These are phyloP conservation scores for Neotoxoptera formosana DNA, from an alignment of 1,140 invertebrate species.

Conservation along the genomic window DNA sequence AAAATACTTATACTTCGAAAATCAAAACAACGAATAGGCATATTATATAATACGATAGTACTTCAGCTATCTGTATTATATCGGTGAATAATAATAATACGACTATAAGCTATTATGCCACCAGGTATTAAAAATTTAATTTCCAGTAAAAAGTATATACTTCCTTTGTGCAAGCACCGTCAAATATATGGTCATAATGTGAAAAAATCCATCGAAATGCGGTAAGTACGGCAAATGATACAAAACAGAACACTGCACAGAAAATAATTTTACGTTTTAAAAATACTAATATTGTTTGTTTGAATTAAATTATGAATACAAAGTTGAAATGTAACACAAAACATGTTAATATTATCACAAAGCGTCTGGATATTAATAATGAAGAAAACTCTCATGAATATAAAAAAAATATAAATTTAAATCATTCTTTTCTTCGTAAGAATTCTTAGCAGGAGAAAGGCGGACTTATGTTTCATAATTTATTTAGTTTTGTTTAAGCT, in stretches of 20 bases:
- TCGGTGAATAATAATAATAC: background rate
- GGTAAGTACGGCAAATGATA: background rate
- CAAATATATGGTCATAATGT: background rate
- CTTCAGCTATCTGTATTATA: background rate
- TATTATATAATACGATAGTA: background rate
- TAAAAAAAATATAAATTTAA: constrained; percentile 9
- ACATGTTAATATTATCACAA: constrained; percentile 15
- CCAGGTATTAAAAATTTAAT: background rate
- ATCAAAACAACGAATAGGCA: background rate
- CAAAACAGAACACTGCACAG: background rate
- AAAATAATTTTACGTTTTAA: background rate
- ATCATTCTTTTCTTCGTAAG: background rate
- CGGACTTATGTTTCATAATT: constrained; percentile 30
- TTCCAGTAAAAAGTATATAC: background rate
- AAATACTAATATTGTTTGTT: constrained; percentile 6
- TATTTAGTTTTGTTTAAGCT: constrained; percentile 35
- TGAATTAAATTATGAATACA: background rate
- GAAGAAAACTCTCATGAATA: background rate
- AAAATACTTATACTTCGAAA: background rate
- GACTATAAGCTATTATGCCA: background rate
- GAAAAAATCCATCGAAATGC: background rate
- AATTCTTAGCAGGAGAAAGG: background rate
- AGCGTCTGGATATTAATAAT: background rate
- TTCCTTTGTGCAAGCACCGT: background rate
- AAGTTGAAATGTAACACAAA: background rate